These are phyloP conservation scores for Platynereis dumerilii DNA, from an alignment of 2,888 invertebrate species.

Conservation along the genomic window DNA sequence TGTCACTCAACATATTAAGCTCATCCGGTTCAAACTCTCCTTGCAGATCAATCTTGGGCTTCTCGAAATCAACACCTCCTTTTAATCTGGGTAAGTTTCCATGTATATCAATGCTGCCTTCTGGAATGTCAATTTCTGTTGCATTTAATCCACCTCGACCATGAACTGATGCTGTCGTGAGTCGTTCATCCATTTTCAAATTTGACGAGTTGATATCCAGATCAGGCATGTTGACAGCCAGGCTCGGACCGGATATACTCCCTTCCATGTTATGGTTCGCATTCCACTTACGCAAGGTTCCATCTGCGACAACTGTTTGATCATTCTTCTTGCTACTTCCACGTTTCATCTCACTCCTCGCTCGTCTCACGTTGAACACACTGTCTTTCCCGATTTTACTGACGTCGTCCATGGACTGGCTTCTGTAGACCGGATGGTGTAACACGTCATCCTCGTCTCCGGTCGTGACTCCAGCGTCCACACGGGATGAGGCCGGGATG, in stretches of 20 bases:
- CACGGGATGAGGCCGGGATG: constrained; percentile 43
- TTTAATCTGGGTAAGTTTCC: too few species aligned
- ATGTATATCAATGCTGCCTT: too few species aligned
- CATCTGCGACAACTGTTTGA: constrained; percentile 3
- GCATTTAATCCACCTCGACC: too few species aligned
- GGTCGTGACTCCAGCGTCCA: constrained; percentile 2
- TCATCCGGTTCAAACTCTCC: too few species aligned
- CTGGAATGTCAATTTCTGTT: too few species aligned
- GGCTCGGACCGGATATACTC: background rate
- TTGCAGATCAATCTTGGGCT: too few species aligned
- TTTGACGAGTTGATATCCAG: background rate
- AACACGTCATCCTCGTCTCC: constrained; percentile 31
- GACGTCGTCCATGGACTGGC: constrained; percentile 81
- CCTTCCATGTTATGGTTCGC: constrained; percentile 10
- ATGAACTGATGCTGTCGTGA: too few species aligned
- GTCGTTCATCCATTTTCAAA: background rate
- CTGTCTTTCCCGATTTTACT: constrained; percentile 67
- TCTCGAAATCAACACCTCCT: too few species aligned
- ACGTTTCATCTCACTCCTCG: constrained; percentile 21
- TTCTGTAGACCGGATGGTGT: constrained; percentile 74
- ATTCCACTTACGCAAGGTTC: constrained; percentile 16
- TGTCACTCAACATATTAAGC: too few species aligned
- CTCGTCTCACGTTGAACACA: constrained; percentile 15
- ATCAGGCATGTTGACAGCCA: background rate
- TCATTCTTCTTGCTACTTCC: constrained; percentile 22